phyloP scores from a whole-genome alignment of 2,797 vertebrate genomes.

The Halcyon leucocephala region DNA sequence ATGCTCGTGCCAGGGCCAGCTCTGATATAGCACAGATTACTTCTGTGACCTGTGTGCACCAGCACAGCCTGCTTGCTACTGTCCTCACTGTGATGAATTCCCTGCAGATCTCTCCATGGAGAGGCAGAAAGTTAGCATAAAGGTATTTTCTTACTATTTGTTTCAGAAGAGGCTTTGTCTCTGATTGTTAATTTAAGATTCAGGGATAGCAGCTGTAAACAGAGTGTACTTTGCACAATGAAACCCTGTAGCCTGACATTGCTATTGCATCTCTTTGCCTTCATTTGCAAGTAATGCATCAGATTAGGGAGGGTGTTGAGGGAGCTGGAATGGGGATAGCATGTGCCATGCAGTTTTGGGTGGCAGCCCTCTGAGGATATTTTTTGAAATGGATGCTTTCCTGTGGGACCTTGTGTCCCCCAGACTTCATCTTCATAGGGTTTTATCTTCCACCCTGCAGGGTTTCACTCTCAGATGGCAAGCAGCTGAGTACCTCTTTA shows the following conservation, averaged over 20 bases:
- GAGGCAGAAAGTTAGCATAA: background rate
- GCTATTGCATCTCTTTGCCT: background rate
- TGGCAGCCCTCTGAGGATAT: background rate
- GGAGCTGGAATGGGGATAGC: background rate
- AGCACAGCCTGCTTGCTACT: background rate
- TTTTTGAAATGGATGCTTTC: background rate
- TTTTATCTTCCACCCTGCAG: background rate
- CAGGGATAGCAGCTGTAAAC: background rate
- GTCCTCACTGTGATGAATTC: background rate
- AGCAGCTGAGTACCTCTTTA: background rate
- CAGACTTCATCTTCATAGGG: background rate
- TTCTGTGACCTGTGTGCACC: background rate
- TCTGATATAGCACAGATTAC: background rate
- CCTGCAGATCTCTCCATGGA: background rate
- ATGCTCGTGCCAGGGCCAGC: background rate
- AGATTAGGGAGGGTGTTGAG: fast-evolving
- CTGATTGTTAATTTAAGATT: background rate
- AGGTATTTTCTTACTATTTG: background rate
- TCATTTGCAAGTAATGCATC: background rate
- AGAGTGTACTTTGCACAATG: background rate
- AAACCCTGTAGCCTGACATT: background rate
- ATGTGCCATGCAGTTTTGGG: fast-evolving
- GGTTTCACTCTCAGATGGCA: background rate
- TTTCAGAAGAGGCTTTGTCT: background rate
- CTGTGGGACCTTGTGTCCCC: background rate